Base-by-base conservation (phyloP, 1,140 invertebrate genomes). In the Episyrphus balteatus region DNA sequence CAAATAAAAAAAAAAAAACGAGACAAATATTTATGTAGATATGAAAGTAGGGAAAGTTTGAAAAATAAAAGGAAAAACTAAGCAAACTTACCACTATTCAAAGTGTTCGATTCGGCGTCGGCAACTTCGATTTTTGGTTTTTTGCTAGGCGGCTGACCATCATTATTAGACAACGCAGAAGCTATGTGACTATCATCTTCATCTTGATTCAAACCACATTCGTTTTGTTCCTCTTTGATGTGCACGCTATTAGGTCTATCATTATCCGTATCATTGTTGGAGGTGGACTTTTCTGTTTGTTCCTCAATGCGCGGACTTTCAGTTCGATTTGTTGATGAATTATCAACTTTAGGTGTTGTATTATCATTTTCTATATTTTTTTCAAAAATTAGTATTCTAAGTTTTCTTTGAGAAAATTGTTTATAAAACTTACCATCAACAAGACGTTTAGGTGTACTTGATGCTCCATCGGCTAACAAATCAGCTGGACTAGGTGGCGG, bases 51-150 rank as follows among this genome's bases (percentile, higher is more conserved):
- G 5, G 14, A 5, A n/a, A 36, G 12, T 33, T 33, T 33, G 12
- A 8, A 5, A 36, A 36, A 36, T n/a, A 36, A 36, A 36, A 36
- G 5, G 3, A 12, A 36, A 5, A 5, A 6, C 12, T 6, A n/a
- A 36, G 17, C 2, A 13, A 43, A 76, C 84, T 86, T 72, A 91
- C 88, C 87, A 69, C 84, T 88, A 70, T 88, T 84, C 63, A 86
- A 83, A 47, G 87, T 90, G 64, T 91, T 92, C 30, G 86, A 86
- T 68, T 88, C 86, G 34, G 86, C 86, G 64, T 92, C 87, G 38
- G 81, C 84, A 13, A 86, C 80, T 67, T 86, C 84, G 32, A 82
- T 86, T 65, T 85, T 80, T 21, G 77, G 80, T 57, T 84, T 84
- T 68, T 86, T 86, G 42, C 68, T 66, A 42, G 69, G 55, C 12